Evolutionary conservation across 2,888 invertebrate species (phyloP), one percentile per base, ranked within the genome.

Genomic region (Seladonia tumulorum): DNA sequence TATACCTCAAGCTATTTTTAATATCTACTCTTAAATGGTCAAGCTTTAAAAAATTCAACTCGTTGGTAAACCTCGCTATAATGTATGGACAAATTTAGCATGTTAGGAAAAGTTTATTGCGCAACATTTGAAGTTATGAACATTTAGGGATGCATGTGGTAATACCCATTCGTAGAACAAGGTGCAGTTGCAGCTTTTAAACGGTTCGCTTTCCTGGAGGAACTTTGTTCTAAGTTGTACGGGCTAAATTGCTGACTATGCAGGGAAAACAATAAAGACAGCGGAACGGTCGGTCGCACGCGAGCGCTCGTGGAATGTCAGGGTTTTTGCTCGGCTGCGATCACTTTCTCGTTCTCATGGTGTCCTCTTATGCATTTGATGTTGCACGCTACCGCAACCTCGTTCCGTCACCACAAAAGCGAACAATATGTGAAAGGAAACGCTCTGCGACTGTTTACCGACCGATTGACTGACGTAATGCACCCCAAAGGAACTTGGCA

Each of bases 311-410:
- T 16, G 77, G 81, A 87, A 87, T 80, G 76, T 60, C 81, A 72
- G 79, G 60, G 45, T 82, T 87, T 83, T 88, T 82, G 47, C 87
- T 42, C 71, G 22, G 63, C 66, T 5, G 10, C 42, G 78, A 77
- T 81, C 75, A 96, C 60, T 97, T 90, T 84, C 89, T 90, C 90
- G 85, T 77, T 78, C 76, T 71, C 86, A 88, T 90, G 83, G 49
- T 90, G 75, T 79, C 90, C 90, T 88, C 79, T 70, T 89, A 89
- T 77, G 57, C 76, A 71, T 60, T 60, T 81, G 60, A 78, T 70
- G 82, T 80, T 66, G 79, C 83, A 84, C 88, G 89, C 85, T 90
- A 90, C 89, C 88, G 90, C 89, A 89, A 87, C 80, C 84, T 73
- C 82, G 79, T 89, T 83, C 83, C 85, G 80, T 85, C 81, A 73